Evolutionary conservation across 2,797 vertebrate genomes (phyloP).

Genomic region (Leptodactylus fallax): DNA sequence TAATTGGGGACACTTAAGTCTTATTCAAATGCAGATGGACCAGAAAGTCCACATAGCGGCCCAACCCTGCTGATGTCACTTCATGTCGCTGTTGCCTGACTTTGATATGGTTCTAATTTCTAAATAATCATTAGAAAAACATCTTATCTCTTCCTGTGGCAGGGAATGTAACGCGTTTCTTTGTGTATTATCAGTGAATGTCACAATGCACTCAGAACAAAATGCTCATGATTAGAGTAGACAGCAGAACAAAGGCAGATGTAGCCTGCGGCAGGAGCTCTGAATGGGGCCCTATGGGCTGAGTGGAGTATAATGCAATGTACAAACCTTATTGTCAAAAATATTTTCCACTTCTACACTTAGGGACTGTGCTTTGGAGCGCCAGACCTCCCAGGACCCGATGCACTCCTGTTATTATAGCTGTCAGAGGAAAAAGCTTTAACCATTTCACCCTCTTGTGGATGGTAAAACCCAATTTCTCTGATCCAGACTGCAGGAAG

Average conservation of each 20-base stretch:
- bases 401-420: background rate
- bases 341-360: background rate
- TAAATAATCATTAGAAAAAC: slow-evolving; percentile 8
- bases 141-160: background rate
- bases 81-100: background rate
- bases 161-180: background rate
- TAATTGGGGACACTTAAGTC: slow-evolving; percentile 15
- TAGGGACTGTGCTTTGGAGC: slow-evolving; percentile 3
- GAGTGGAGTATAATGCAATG: background rate
- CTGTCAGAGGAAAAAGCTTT: slow-evolving; percentile 20
- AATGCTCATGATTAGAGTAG: slow-evolving; percentile 31
- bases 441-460: background rate
- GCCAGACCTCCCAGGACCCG: background rate
- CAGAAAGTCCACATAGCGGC: background rate
- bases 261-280: background rate
- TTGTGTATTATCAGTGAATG: slow-evolving; percentile 14
- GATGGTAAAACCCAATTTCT: background rate
- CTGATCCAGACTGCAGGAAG: background rate
- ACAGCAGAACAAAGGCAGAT: slow-evolving; percentile 41
- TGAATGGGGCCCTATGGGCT: slow-evolving; percentile 14
- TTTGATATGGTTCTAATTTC: slow-evolving; percentile 42
- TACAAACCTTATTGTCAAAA: slow-evolving; percentile 37
- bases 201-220: slow-evolving; percentile 40
- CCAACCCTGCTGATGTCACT: background rate
- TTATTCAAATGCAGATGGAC: slow-evolving; percentile 21